These are phyloP conservation scores for Clostera curtula DNA, from an alignment of 2,888 invertebrate species.

Conservation along the genomic window DNA sequence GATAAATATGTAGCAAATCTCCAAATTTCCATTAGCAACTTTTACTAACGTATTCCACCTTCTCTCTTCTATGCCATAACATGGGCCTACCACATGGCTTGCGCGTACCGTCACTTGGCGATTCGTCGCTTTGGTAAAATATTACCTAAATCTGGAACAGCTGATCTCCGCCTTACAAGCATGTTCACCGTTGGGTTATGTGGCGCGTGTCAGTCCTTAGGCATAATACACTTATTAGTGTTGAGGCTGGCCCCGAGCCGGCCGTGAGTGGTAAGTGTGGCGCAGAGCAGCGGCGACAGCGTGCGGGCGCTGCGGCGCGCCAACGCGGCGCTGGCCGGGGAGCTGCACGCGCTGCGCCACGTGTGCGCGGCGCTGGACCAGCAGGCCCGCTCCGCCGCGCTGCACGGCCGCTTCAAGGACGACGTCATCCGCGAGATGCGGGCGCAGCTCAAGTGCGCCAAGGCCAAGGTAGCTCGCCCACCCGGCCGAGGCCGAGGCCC, in stretches of 20 bases:
- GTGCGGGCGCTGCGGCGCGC: conserved; percentile 72
- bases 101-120: too few relatives aligned
- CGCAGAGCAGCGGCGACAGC: conserved; percentile 52
- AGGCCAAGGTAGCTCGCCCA: conserved; percentile 39
- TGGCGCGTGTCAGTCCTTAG: too few relatives aligned
- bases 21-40: neutral
- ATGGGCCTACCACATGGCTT: too few relatives aligned
- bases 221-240: too few relatives aligned
- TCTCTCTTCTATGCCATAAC: too few relatives aligned
- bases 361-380: conserved; percentile 73
- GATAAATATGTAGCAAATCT: neutral
- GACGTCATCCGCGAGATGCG: conserved; percentile 79
- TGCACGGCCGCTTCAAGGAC: conserved; percentile 76
- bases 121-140: too few relatives aligned
- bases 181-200: too few relatives aligned
- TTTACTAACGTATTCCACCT: too few relatives aligned
- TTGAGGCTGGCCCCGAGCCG: too few relatives aligned
- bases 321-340: conserved; percentile 75
- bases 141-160: too few relatives aligned
- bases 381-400: conserved; percentile 66
- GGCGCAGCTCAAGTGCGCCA: conserved; percentile 72
- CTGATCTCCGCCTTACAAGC: too few relatives aligned
- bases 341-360: conserved; percentile 64
- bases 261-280: neutral
- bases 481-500: conserved; percentile 4